Evolutionary conservation across 92 coral and sea anemone species (phyloP).

Genomic region (Phenganax subtilis): DNA sequence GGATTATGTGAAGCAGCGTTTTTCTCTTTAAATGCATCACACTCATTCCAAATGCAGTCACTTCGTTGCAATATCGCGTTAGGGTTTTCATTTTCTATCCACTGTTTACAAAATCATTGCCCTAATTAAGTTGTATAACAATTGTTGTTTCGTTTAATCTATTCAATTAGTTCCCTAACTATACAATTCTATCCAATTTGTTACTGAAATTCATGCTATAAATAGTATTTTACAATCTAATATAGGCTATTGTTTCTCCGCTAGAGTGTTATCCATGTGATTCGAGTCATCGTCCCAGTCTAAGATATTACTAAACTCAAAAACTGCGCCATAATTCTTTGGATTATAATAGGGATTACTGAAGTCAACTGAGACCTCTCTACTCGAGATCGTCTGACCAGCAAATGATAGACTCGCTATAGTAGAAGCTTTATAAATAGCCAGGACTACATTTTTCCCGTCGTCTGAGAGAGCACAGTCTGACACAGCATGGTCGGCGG

Average conservation of each 20-base stretch:
- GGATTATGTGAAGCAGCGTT: no score
- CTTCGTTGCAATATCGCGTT: no score
- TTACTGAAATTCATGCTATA: background rate
- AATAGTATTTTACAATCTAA: background rate
- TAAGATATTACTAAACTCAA: conserved; percentile 73
- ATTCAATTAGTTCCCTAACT: no score
- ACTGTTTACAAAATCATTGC: no score
- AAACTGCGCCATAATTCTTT: conserved; percentile 93
- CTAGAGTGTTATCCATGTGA: conserved; percentile 36
- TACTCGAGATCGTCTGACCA: conserved; percentile 65
- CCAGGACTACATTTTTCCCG: conserved; percentile 95
- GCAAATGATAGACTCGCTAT: conserved; percentile 86
- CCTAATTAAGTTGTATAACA: no score
- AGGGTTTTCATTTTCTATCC: no score
- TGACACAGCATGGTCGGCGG: conserved; percentile 94
- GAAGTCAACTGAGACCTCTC: conserved; percentile 95
- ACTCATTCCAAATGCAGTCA: no score
- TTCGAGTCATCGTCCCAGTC: conserved; percentile 73
- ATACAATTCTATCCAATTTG: background rate
- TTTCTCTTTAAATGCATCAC: no score
- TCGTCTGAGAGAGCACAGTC: conserved; percentile 91
- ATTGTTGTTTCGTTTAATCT: no score
- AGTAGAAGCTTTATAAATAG: conserved; percentile 89
- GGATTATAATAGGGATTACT: conserved; percentile 88
- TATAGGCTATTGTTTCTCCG: conserved; percentile 21